A percentile compares a stretch with the other conserved stretches of the same genome.
Conservation (phyloP, 2,888 invertebrate genomes). For the Alitta virens region DNA sequence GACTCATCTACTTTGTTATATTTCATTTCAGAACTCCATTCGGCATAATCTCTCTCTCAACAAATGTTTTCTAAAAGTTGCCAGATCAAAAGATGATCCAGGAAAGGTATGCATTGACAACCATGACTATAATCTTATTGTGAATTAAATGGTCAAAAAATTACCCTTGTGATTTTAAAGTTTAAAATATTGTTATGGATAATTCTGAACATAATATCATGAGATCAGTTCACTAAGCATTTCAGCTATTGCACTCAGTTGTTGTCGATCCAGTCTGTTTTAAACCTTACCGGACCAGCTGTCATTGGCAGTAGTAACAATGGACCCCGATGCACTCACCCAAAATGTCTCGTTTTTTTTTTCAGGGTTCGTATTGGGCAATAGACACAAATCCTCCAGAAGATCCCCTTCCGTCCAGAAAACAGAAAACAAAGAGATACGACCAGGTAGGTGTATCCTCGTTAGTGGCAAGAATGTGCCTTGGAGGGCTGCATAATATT, state of each 20-base stretch:
- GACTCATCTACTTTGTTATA: not conserved
- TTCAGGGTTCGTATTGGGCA: constrained; percentile 60
- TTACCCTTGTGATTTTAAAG: no score
- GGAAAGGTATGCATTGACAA: constrained; percentile 64
- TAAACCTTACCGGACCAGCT: no score
- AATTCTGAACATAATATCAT: no score
- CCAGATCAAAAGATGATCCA: constrained; percentile 71
- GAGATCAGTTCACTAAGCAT: no score
- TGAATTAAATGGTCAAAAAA: no score
- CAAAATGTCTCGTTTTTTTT: constrained; percentile 14
- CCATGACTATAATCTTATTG: no score
- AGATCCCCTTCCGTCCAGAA: constrained; percentile 35
- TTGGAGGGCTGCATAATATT: no score
- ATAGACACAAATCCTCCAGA: constrained; percentile 57
- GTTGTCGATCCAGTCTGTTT: no score
- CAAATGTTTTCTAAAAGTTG: constrained; percentile 73
- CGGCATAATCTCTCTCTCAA: constrained; percentile 71
- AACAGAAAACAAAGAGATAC: constrained; percentile 16
- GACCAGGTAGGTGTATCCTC: constrained; percentile 16
- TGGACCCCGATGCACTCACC: no score
- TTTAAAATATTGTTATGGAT: no score
- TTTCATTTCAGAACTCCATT: constrained; percentile 68
- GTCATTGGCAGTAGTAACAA: no score
- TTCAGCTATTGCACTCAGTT: no score
- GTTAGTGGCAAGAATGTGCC: not conserved